Conservation (phyloP, 2,888 invertebrate genomes). For the Listrodromus nycthemerus region DNA sequence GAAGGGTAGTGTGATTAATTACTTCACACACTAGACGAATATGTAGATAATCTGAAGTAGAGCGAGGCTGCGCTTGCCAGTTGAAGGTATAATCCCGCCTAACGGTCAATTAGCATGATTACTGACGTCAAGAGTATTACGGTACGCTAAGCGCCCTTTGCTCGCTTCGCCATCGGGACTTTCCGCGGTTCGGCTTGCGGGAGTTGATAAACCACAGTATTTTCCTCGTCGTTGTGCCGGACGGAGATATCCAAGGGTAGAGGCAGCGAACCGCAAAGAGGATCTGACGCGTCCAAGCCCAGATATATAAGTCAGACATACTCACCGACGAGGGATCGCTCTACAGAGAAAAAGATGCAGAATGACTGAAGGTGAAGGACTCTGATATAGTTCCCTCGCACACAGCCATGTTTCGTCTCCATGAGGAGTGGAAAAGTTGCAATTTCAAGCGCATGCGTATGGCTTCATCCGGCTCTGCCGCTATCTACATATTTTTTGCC, state of each 20-base stretch:
- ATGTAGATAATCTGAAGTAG: neutral
- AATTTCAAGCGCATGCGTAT: constrained; percentile 40
- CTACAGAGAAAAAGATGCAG: neutral
- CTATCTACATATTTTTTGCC: constrained; percentile 25
- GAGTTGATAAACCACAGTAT: constrained; percentile 3
- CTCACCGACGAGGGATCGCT: neutral
- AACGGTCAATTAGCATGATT: constrained; percentile 25
- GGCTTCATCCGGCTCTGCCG: constrained; percentile 55
- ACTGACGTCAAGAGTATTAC: neutral
- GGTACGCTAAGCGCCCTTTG: neutral
- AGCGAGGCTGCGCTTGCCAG: neutral
- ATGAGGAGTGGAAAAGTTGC: constrained; percentile 38
- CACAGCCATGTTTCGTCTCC: neutral
- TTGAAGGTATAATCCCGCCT: neutral
- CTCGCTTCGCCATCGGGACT: neutral
- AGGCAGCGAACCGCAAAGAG: neutral
- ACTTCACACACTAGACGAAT: neutral
- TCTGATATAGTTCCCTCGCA: neutral
- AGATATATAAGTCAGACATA: neutral
- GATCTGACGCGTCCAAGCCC: neutral
- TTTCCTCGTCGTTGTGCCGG: constrained; percentile 11
- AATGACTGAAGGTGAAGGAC: neutral
- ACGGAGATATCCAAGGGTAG: neutral
- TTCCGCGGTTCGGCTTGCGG: neutral
- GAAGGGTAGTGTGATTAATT: neutral